Evolutionary conservation across 1,140 invertebrate genomes (phyloP).

Genomic region (Euwallacea fornicatus): DNA sequence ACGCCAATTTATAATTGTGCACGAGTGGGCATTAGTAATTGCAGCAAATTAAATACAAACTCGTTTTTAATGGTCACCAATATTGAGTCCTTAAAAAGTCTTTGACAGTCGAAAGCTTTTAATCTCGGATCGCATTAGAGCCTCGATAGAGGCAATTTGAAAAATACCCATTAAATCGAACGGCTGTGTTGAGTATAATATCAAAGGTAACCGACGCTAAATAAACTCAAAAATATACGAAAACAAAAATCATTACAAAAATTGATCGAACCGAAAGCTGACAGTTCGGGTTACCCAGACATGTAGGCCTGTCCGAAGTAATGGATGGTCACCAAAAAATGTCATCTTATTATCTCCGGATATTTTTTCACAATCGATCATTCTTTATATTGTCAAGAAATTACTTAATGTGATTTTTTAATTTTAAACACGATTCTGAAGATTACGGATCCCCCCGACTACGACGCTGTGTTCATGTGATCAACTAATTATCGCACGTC

Average conservation of each 20-base stretch:
- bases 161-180: slow-evolving; percentile 27
- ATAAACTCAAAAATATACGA: slow-evolving; percentile 37
- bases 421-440: slow-evolving; percentile 32
- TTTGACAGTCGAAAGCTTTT: no score
- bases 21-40: slow-evolving; percentile 24
- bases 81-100: no score
- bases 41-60: slow-evolving; percentile 35
- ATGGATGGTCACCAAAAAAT: slow-evolving; percentile 37
- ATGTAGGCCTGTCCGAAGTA: slow-evolving; percentile 35
- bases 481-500: no score
- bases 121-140: no score
- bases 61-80: slow-evolving; percentile 21
- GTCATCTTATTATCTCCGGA: slow-evolving; percentile 36
- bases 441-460: slow-evolving; percentile 15
- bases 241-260: slow-evolving; percentile 40
- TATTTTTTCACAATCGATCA: slow-evolving; percentile 37
- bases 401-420: slow-evolving; percentile 36
- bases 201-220: slow-evolving; percentile 29
- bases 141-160: no score
- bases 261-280: slow-evolving; percentile 33
- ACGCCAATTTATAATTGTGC: slow-evolving; percentile 36
- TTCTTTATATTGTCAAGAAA: slow-evolving; percentile 40
- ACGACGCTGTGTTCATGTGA: no score
- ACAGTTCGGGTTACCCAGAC: slow-evolving; percentile 37
- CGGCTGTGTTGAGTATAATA: slow-evolving; percentile 33